A percentile compares a stretch with the other conserved stretches of the same genome.
phyloP scores from a whole-genome alignment of 1,140 invertebrate species.

The silkworm (Bombyx mori) region ASM3026992v2 NC_085125.1:133501-134000 shows the following conservation, averaged over 20 bases:
- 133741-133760: too few species aligned
- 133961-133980: constrained; percentile 35
- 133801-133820: constrained; percentile 40
- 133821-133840: constrained; percentile 42
- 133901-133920: constrained; percentile 25
- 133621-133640: too few species aligned
- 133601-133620: too few species aligned
- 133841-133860: constrained; percentile 46
- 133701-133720: constrained; percentile 42
- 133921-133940: constrained; percentile 47
- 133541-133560: too few species aligned
- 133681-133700: constrained; percentile 24
- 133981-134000: constrained; percentile 55
- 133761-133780: too few species aligned
- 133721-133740: constrained; percentile 3
- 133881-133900: constrained; percentile 29
- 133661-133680: constrained; percentile 32
- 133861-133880: constrained; percentile 20
- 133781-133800: constrained; percentile 22
- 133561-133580: too few species aligned
- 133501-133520: too few species aligned
- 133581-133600: too few species aligned
- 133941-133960: constrained; percentile 33
- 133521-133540: too few species aligned
- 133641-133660: constrained; percentile 13